Evolutionary conservation across 2,888 invertebrate species (phyloP).

Genomic region (Nemurella pictetii): DNA sequence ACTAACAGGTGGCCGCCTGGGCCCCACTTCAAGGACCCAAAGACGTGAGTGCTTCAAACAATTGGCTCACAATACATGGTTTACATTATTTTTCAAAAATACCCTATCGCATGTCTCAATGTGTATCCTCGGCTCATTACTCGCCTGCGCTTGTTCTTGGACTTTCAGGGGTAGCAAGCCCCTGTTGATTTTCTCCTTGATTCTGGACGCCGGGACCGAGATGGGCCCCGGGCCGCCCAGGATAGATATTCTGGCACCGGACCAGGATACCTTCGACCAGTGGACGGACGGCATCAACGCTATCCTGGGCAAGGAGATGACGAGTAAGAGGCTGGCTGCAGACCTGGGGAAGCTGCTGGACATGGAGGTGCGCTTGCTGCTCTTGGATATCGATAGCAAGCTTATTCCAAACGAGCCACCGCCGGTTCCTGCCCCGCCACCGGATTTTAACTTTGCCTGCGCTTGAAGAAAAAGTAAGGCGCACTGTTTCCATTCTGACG

Average conservation of each 20-base stretch:
- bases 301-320: constrained; percentile 39
- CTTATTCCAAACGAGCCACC: constrained; percentile 35
- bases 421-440: constrained; percentile 31
- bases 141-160: background rate
- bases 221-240: background rate
- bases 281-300: constrained; percentile 38
- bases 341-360: constrained; percentile 37
- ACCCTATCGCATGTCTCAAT: background rate
- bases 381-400: constrained; percentile 35
- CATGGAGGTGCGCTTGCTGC: constrained; percentile 38
- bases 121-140: background rate
- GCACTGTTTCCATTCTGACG: no score
- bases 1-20: constrained; percentile 29
- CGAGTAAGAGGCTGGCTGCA: constrained; percentile 31
- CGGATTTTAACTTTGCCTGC: constrained; percentile 34
- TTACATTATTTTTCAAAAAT: background rate
- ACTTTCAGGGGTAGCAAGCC: constrained; percentile 33
- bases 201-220: constrained; percentile 25
- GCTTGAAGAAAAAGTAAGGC: no score
- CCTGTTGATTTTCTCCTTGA: constrained; percentile 37
- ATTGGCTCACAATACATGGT: background rate
- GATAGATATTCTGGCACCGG: constrained; percentile 35
- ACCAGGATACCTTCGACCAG: constrained; percentile 33
- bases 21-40: constrained; percentile 35
- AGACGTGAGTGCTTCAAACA: constrained; percentile 13